A percentile compares a stretch with the other conserved stretches of the same genome.
phyloP scores from a whole-genome alignment of 2,797 vertebrate species.

The Limosa lapponica region DNA sequence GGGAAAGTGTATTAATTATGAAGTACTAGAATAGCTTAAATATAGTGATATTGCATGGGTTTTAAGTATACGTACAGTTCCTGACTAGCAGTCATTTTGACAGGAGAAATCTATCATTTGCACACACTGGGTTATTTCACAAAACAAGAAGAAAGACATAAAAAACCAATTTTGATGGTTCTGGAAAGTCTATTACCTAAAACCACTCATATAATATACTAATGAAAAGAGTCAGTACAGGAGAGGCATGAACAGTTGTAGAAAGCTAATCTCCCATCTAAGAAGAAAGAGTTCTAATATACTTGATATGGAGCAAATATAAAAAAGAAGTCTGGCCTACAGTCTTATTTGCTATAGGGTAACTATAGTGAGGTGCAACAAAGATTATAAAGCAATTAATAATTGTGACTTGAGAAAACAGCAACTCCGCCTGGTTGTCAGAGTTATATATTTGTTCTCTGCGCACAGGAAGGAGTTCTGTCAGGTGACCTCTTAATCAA shows the following conservation, averaged over 20 bases:
- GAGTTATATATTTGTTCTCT: conserved; percentile 9
- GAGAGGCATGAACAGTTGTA: not conserved
- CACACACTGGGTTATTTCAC: not conserved
- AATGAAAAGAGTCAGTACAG: not conserved
- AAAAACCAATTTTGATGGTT: not conserved
- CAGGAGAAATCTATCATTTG: not conserved
- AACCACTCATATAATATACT: not conserved
- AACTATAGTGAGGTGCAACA: not conserved
- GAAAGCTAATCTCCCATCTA: not conserved
- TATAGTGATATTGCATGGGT: rapidly evolving
- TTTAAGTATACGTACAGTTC: not conserved
- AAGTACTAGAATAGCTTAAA: not conserved
- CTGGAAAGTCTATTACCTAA: not conserved
- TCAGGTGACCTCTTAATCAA: conserved; percentile 52
- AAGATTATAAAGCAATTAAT: conserved; percentile 49
- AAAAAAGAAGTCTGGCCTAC: not conserved
- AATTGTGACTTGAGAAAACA: conserved; percentile 52
- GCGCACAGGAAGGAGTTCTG: not conserved
- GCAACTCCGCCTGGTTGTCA: not conserved
- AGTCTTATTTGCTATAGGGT: not conserved
- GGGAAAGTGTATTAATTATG: not conserved
- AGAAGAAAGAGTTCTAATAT: not conserved
- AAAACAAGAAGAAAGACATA: not conserved
- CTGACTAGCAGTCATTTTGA: not conserved
- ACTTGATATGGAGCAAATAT: not conserved